Evolutionary conservation across 2,113 vertebrate species (phyloP).

Genomic region (Alces alces): DNA sequence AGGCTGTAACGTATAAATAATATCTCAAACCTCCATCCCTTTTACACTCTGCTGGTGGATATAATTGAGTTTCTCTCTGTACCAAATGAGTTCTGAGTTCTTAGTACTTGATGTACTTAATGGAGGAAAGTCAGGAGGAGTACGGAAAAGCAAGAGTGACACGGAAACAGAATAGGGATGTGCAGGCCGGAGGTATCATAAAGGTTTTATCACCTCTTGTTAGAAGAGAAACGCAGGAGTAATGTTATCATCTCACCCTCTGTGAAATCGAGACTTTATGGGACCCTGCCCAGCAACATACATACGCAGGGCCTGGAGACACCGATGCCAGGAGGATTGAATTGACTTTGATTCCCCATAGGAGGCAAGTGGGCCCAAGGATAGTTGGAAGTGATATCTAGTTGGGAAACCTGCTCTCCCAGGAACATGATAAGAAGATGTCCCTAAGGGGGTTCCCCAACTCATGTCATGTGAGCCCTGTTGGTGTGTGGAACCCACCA

Average conservation of each 20-base stretch:
- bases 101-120: slow-evolving; percentile 48
- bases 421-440: background rate
- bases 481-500: background rate
- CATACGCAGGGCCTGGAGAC: background rate
- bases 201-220: slow-evolving; percentile 27
- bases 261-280: background rate
- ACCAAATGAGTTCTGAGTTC: slow-evolving; percentile 57
- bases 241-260: background rate
- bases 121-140: background rate
- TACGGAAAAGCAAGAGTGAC: slow-evolving; percentile 34
- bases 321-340: background rate
- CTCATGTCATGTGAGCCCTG: background rate
- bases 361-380: background rate
- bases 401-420: background rate
- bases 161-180: background rate
- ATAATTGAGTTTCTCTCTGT: slow-evolving; percentile 62
- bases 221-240: background rate
- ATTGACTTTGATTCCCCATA: background rate
- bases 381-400: background rate
- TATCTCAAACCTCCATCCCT: slow-evolving; percentile 50
- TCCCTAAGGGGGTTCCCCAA: background rate
- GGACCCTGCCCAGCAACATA: background rate
- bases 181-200: background rate
- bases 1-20: slow-evolving; percentile 65
- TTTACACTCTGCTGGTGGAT: slow-evolving; percentile 63